These are phyloP conservation scores for Osmoderma eremita DNA, from an alignment of 2,888 invertebrate genomes.

Conservation along the genomic window DNA sequence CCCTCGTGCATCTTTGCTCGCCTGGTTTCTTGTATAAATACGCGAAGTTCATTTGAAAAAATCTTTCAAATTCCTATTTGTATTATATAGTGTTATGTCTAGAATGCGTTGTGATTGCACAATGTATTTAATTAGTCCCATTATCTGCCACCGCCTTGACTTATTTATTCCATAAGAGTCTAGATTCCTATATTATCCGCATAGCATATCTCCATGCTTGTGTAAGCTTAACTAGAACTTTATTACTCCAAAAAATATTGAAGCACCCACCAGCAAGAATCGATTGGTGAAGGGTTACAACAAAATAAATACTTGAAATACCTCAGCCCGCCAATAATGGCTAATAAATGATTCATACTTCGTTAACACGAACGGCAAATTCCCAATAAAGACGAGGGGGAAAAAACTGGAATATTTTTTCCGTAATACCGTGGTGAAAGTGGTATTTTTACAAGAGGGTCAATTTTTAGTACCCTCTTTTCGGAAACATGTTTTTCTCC, in stretches of 20 bases:
- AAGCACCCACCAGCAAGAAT: constrained; percentile 1
- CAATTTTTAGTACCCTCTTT: constrained; percentile 8
- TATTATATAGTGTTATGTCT: too few species aligned
- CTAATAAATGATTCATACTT: constrained; percentile 28
- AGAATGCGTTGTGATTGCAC: too few species aligned
- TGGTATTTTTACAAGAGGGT: constrained; percentile 19
- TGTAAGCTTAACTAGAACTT: background rate
- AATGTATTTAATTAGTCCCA: too few species aligned
- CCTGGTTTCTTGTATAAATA: too few species aligned
- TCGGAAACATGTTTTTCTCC: constrained; percentile 5
- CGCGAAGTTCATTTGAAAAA: too few species aligned
- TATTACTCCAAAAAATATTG: background rate
- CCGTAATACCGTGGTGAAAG: too few species aligned
- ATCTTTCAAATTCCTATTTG: too few species aligned
- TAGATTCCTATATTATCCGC: background rate
- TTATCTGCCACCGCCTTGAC: too few species aligned
- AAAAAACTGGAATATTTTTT: constrained; percentile 12
- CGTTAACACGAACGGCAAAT: constrained; percentile 12
- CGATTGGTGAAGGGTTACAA: background rate
- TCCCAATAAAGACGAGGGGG: background rate
- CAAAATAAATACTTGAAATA: constrained; percentile 15
- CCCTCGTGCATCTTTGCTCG: too few species aligned
- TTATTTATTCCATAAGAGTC: too few species aligned
- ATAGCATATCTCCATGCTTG: background rate
- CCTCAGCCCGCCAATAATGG: background rate